A percentile compares a stretch with the other conserved stretches of the same genome.
phyloP scores from a whole-genome alignment of 2,113 vertebrate genomes.

The Sebastes fasciatus region DNA sequence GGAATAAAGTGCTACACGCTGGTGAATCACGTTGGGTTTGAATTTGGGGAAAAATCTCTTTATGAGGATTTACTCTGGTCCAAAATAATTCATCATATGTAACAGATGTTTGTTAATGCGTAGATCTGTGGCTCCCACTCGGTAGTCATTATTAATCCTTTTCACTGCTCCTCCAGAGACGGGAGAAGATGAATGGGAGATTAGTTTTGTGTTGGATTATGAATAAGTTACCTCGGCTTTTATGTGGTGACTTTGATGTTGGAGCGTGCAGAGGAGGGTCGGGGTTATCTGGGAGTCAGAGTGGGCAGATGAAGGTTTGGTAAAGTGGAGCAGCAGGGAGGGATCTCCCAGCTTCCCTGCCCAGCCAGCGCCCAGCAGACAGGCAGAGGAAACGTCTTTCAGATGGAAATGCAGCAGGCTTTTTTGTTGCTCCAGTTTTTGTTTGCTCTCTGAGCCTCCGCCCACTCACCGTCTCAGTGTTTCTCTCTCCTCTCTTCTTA shows the following conservation, averaged over 20 bases:
- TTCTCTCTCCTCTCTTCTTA: slow-evolving; percentile 7
- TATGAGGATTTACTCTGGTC: neutral
- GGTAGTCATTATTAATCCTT: slow-evolving; percentile 20
- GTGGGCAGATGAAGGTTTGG: slow-evolving; percentile 37
- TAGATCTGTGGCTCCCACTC: neutral
- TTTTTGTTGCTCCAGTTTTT: slow-evolving; percentile 66
- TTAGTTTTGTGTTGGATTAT: slow-evolving; percentile 39
- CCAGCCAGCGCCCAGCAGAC: slow-evolving; percentile 14
- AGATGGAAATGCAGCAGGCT: slow-evolving; percentile 73
- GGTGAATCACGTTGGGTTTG: neutral
- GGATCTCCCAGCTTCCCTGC: slow-evolving; percentile 22
- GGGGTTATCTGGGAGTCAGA: slow-evolving; percentile 56
- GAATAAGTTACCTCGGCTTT: slow-evolving; percentile 47
- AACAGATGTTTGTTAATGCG: slow-evolving; percentile 11
- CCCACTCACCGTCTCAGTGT: slow-evolving; percentile 38
- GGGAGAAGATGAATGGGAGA: slow-evolving; percentile 15
- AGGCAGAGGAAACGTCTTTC: slow-evolving; percentile 58
- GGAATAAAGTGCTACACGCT: neutral
- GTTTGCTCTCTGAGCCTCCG: slow-evolving; percentile 37
- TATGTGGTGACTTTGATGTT: slow-evolving; percentile 48
- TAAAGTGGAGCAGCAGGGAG: slow-evolving; percentile 17
- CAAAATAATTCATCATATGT: neutral
- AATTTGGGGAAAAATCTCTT: neutral
- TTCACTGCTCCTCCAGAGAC: slow-evolving; percentile 4
- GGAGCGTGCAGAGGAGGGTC: slow-evolving; percentile 2